Evolutionary conservation across 2,888 invertebrate genomes (phyloP), one percentile per base, ranked within the genome.

Genomic region (Andrena minutula): DNA sequence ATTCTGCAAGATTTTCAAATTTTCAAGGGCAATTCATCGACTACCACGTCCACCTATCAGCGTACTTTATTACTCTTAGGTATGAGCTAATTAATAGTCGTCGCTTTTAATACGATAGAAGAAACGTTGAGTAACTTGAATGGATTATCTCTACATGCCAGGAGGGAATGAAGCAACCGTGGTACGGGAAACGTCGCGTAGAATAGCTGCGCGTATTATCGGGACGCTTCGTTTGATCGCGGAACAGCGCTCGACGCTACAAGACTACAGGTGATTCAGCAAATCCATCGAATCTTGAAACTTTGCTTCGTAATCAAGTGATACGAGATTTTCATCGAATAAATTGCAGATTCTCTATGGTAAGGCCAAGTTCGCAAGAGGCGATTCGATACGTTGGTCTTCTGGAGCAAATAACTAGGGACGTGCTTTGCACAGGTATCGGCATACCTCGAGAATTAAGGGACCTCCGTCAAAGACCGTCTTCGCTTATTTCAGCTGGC

Each of bases 401-500:
- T 2, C 89, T 96, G 1, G 95, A 95, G 89, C 96, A 96, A 89
- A 87, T 97, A 65, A 92, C 96, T 0, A 95, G 95, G 6, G 96
- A 96, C 86, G 91, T 96, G 64, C 94, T 96, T 53, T 94, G 95
- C 90, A 41, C 12, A 41, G 41, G 41, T 4, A 94, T 95, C 0
- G 93, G 95, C 10, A 94, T 95, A 79, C 95, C 1, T 7, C 49
- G 95, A 2, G 96, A 96, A n/a, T 91, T 96, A 53, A 89, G 93
- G 0, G 96, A 96, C 90, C 92, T 97, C 63, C 94, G 95, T 10
- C 75, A 77, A 28, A 84, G 79, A 64, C 70, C 86, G 7, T 95
- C 95, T 49, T 95, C 96, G 1, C 86, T 95, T 26, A 94, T 96
- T 53, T 96, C 96, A 88, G 95, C 96, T 63, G 96, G 96, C 4